Evolutionary conservation across 2,113 vertebrate species (phyloP).

Genomic region (Synodontis membranacea): DNA sequence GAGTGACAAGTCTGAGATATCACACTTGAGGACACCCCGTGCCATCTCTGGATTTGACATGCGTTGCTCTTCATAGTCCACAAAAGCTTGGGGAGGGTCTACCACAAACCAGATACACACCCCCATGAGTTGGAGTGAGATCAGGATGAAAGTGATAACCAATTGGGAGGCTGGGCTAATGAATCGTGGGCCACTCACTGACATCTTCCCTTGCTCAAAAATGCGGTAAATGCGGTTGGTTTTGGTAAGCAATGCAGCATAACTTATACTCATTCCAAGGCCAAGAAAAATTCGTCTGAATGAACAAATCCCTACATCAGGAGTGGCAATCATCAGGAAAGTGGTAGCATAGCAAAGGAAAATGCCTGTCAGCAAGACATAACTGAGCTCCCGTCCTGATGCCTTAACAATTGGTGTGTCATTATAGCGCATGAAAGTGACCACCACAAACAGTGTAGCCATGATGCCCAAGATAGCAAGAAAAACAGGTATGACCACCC

Average conservation of each 20-base stretch:
- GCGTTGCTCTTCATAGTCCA: constrained; percentile 76
- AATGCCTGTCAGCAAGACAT: constrained; percentile 76
- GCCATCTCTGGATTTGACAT: constrained; percentile 67
- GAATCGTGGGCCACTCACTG: constrained; percentile 71
- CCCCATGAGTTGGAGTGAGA: constrained; percentile 75
- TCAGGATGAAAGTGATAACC: constrained; percentile 72
- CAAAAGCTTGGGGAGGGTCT: constrained; percentile 72
- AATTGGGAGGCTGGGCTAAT: constrained; percentile 76
- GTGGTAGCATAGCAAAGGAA: constrained; percentile 77
- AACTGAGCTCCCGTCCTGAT: constrained; percentile 75
- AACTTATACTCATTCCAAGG: constrained; percentile 78
- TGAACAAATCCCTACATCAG: constrained; percentile 73
- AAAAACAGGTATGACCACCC: constrained; percentile 75
- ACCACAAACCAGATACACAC: constrained; percentile 75
- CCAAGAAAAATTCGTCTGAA: constrained; percentile 75
- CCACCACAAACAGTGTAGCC: constrained; percentile 74
- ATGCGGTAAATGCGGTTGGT: constrained; percentile 79
- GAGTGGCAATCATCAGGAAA: constrained; percentile 75
- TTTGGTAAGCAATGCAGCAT: constrained; percentile 76
- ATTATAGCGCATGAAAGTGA: constrained; percentile 74
- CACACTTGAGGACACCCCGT: constrained; percentile 75
- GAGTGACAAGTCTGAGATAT: constrained; percentile 78
- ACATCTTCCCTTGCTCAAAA: constrained; percentile 76
- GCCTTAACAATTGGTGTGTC: constrained; percentile 78
- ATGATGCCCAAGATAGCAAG: constrained; percentile 73